phyloP scores from a whole-genome alignment of 2,113 vertebrate species.

The Lasiurus cinereus region DNA sequence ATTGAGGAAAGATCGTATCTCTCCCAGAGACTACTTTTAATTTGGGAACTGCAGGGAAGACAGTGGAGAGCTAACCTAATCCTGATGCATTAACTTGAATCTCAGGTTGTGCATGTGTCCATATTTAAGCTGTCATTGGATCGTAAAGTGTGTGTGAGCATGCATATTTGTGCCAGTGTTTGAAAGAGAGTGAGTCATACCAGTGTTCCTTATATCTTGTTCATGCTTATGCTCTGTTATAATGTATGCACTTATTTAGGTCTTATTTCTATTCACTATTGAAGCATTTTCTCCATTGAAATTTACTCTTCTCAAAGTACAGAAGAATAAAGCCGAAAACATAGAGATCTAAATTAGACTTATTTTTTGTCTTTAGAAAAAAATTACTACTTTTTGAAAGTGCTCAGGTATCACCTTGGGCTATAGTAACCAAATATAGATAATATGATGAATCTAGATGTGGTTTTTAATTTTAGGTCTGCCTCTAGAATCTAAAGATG shows the following conservation, averaged over 20 bases:
- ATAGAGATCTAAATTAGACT: neutral
- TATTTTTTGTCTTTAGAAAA: slow-evolving; percentile 63
- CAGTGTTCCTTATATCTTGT: neutral
- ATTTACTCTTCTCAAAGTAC: slow-evolving; percentile 35
- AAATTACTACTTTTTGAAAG: slow-evolving; percentile 1
- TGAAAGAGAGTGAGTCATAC: neutral
- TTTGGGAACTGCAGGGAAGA: neutral
- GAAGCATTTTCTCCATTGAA: neutral
- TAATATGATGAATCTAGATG: neutral
- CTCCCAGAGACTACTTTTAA: slow-evolving; percentile 1
- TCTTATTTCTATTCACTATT: slow-evolving; percentile 9
- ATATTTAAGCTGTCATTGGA: neutral
- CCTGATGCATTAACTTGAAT: neutral
- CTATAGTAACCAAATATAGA: slow-evolving; percentile 31
- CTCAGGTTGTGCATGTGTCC: neutral
- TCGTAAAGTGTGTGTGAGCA: neutral
- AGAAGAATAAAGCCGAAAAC: neutral
- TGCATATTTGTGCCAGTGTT: neutral
- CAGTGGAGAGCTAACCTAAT: neutral
- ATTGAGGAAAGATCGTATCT: neutral
- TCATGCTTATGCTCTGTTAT: neutral
- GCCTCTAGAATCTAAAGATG: neutral
- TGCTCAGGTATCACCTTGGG: neutral
- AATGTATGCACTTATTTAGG: neutral
- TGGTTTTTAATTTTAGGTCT: slow-evolving; percentile 50